phyloP scores from a whole-genome alignment of 2,113 vertebrate species.

The Psephotus haematonotus region DNA sequence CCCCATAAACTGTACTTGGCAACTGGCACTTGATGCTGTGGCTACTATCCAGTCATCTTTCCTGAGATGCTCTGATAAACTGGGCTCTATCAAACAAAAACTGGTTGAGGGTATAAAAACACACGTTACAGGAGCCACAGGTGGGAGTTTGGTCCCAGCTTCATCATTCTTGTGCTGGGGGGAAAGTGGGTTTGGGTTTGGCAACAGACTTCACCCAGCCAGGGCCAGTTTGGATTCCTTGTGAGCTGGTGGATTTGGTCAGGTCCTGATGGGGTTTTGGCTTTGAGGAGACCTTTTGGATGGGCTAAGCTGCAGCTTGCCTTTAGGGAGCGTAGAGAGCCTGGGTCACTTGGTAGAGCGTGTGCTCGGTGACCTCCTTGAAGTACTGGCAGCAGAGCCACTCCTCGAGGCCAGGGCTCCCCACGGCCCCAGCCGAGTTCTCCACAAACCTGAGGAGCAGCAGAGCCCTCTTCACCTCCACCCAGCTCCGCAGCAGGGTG shows the following conservation, averaged over 20 bases:
- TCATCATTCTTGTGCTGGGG: accelerated
- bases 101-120: not conserved
- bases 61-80: not conserved
- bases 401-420: conserved; percentile 72
- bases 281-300: not conserved
- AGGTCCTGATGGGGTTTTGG: accelerated
- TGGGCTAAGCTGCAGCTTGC: not conserved
- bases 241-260: not conserved
- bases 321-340: conserved; percentile 19
- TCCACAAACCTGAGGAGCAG: conserved; percentile 81
- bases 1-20: not conserved
- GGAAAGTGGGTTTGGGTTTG: not conserved
- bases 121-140: accelerated
- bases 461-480: conserved; percentile 73
- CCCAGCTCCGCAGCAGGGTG: conserved; percentile 55
- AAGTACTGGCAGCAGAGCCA: conserved; percentile 82
- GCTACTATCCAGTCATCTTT: not conserved
- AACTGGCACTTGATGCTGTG: not conserved
- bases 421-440: not conserved
- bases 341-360: conserved; percentile 33
- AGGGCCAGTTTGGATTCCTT: not conserved
- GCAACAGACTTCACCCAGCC: not conserved
- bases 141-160: not conserved
- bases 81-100: not conserved
- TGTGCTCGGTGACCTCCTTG: conserved; percentile 54